phyloP scores from a whole-genome alignment of 2,888 invertebrate species.

The Ptychoptera albimana region DNA sequence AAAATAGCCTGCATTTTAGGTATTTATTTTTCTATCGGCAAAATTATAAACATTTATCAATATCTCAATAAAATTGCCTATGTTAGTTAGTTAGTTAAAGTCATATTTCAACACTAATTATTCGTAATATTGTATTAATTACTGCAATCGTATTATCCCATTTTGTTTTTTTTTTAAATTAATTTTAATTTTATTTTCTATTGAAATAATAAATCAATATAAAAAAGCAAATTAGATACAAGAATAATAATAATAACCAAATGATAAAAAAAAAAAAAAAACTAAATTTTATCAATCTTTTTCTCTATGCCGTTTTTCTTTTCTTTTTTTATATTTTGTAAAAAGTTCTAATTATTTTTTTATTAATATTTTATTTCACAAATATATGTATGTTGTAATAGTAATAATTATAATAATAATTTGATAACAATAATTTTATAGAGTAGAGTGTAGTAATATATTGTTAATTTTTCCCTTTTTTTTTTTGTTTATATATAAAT shows the following conservation, averaged over 20 bases:
- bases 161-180: background rate
- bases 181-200: background rate
- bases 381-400: background rate
- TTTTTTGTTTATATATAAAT: background rate
- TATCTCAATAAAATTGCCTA: too few relatives aligned
- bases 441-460: background rate
- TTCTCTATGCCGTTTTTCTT: background rate
- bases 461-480: background rate
- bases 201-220: background rate
- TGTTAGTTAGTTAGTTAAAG: too few relatives aligned
- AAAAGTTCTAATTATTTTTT: background rate
- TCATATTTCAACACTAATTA: too few relatives aligned
- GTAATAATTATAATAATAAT: background rate
- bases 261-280: too few relatives aligned
- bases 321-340: background rate
- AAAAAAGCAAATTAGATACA: too few relatives aligned
- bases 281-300: too few relatives aligned
- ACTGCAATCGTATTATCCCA: background rate
- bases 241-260: too few relatives aligned
- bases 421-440: background rate
- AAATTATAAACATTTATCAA: too few relatives aligned
- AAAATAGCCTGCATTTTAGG: too few relatives aligned
- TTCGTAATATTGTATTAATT: too few relatives aligned
- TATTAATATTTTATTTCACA: background rate
- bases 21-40: too few relatives aligned